These are phyloP conservation scores for Alviniconcha strummeri DNA, from an alignment of 2,888 invertebrate genomes.

Conservation along the genomic window DNA sequence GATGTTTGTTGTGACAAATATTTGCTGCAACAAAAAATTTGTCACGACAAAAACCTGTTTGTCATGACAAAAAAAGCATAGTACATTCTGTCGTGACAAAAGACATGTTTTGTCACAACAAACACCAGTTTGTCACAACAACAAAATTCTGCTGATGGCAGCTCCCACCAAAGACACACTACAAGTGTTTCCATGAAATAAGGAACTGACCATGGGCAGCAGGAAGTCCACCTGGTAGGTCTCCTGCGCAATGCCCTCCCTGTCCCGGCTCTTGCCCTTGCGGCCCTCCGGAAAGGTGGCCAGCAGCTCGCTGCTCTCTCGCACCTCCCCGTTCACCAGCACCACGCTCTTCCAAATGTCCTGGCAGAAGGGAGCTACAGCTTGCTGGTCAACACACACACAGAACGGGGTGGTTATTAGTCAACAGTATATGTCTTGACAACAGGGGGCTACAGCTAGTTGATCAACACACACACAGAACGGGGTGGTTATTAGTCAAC, in stretches of 20 bases:
- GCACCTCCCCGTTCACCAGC: constrained; percentile 84
- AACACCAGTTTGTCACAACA: no score
- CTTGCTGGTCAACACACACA: constrained; percentile 44
- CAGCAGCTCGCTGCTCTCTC: constrained; percentile 76
- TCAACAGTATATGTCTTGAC: not conserved
- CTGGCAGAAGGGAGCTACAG: constrained; percentile 62
- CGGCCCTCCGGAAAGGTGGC: constrained; percentile 52
- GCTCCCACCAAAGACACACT: no score
- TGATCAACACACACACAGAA: no score
- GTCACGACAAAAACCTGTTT: no score
- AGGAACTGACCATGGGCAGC: constrained; percentile 46
- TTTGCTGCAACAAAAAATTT: no score
- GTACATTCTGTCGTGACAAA: no score
- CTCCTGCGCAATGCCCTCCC: constrained; percentile 40
- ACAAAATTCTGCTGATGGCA: no score
- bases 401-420: not conserved
- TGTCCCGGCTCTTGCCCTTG: constrained; percentile 55
- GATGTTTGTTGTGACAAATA: no score
- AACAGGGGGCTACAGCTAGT: not conserved
- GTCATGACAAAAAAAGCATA: no score
- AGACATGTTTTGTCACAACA: no score
- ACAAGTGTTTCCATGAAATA: no score
- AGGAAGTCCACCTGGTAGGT: constrained; percentile 59
- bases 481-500: not conserved
- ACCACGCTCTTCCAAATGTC: constrained; percentile 76